Percentiles rank a stretch among this genome's conserved stretches.
Conservation (phyloP, 2,113 vertebrate species). For the Chionis minor region DNA sequence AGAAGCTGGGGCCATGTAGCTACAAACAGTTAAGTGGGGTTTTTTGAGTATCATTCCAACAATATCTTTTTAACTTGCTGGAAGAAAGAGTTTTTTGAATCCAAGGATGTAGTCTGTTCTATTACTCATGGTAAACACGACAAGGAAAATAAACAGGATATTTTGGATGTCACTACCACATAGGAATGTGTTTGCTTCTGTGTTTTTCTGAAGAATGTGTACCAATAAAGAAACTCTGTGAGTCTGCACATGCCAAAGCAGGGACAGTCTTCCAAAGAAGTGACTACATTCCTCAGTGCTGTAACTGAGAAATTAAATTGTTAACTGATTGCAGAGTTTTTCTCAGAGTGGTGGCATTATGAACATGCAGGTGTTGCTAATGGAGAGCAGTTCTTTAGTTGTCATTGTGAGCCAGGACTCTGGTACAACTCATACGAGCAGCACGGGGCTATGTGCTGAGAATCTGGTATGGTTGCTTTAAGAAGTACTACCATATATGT, state of each 20-base stretch:
- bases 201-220: background rate
- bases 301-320: background rate
- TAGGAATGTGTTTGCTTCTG: background rate
- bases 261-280: background rate
- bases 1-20: background rate
- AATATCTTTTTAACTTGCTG: background rate
- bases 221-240: background rate
- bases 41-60: background rate
- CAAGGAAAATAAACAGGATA: background rate
- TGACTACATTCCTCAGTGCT: background rate
- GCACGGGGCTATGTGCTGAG: background rate
- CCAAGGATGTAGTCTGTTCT: background rate
- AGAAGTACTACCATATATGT: background rate
- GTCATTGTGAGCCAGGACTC: background rate
- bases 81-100: background rate
- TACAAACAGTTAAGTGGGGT: background rate
- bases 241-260: background rate
- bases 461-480: background rate
- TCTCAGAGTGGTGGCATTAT: background rate
- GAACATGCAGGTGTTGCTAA: background rate
- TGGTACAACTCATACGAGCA: accelerated
- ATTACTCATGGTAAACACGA: accelerated
- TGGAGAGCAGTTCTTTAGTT: background rate
- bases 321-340: background rate
- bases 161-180: background rate